Percentiles rank a stretch among this genome's conserved stretches.
phyloP scores from a whole-genome alignment of 2,113 vertebrate genomes.

The Hystrix brachyura region DNA sequence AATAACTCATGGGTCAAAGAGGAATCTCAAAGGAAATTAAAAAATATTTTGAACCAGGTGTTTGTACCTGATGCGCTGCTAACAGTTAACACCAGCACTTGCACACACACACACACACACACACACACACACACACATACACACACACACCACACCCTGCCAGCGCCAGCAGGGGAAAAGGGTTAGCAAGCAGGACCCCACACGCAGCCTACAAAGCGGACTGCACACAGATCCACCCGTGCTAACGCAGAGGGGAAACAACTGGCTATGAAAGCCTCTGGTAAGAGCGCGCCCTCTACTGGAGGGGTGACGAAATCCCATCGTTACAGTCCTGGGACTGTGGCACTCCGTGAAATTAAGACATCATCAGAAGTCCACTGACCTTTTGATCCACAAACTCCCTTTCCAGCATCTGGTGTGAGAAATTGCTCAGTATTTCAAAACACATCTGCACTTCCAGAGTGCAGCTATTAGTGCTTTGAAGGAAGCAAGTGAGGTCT shows the following conservation, averaged over 20 bases:
- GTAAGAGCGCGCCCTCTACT: neutral
- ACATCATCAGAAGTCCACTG: neutral
- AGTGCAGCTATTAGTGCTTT: conserved; percentile 93
- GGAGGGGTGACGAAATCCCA: neutral
- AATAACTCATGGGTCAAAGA: conserved; percentile 12
- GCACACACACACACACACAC: too few relatives aligned
- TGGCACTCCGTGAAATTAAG: neutral
- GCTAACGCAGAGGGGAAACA: neutral
- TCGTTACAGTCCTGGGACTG: neutral
- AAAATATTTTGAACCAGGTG: neutral
- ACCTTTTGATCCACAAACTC: neutral
- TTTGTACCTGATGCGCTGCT: neutral
- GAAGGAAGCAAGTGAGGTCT: conserved; percentile 83
- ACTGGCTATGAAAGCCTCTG: neutral
- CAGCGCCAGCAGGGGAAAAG: neutral
- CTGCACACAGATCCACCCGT: neutral
- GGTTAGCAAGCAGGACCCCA: neutral
- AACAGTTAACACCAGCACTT: neutral
- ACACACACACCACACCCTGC: neutral
- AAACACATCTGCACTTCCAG: conserved; percentile 93
- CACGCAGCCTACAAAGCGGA: neutral
- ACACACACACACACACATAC: too few relatives aligned
- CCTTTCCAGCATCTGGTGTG: neutral
- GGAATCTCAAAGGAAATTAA: conserved; percentile 10
- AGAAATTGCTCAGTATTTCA: neutral